Evolutionary conservation across 1,140 invertebrate genomes (phyloP).

Genomic region (Rhagoletis zephyria): DNA sequence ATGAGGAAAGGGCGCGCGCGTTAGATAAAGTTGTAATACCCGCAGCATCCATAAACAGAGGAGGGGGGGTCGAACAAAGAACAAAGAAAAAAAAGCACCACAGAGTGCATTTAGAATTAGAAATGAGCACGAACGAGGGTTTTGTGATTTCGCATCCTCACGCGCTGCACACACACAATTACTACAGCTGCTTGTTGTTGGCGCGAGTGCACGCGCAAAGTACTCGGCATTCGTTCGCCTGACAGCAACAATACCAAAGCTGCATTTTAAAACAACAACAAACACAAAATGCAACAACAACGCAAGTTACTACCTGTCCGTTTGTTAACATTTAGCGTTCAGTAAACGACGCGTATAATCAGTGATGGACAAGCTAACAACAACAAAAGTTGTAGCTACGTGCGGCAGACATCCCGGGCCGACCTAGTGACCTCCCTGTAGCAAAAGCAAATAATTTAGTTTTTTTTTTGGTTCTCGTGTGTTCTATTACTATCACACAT

Average conservation of each 20-base stretch:
- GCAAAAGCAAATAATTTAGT: slow-evolving; percentile 57
- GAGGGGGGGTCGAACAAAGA: too few relatives aligned
- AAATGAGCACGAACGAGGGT: too few relatives aligned
- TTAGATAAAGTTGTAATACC: background rate
- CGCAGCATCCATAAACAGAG: background rate
- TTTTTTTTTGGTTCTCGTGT: background rate
- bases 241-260: too few relatives aligned
- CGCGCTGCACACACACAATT: background rate
- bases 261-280: too few relatives aligned
- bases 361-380: background rate
- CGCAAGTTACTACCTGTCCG: background rate
- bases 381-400: slow-evolving; percentile 17
- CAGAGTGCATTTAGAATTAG: background rate
- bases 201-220: background rate
- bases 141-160: background rate
- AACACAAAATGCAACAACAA: background rate
- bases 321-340: background rate
- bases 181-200: background rate
- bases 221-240: background rate
- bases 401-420: slow-evolving; percentile 60
- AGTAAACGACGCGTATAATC: background rate
- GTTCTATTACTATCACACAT: background rate
- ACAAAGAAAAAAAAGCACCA: slow-evolving; percentile 1
- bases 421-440: slow-evolving; percentile 67
- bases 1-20: background rate